phyloP scores from a whole-genome alignment of 2,797 vertebrate species.

The Catostomus latipinnis region DNA sequence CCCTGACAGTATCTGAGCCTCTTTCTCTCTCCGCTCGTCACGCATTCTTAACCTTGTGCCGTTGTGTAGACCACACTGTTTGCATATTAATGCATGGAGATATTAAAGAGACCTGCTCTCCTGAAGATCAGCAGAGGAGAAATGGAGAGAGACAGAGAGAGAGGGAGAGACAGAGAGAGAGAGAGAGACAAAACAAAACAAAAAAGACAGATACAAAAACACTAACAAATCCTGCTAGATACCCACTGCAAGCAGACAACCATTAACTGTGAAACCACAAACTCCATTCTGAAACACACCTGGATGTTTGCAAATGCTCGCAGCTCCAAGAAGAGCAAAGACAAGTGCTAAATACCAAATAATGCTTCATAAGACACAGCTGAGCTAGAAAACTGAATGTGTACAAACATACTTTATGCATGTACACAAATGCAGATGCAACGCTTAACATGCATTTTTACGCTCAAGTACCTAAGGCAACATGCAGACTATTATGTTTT shows the following conservation, averaged over 20 bases:
- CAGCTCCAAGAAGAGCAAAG: not conserved
- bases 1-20: conserved; percentile 35
- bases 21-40: conserved; percentile 42
- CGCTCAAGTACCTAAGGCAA: too few relatives aligned
- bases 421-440: too few relatives aligned
- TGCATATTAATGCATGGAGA: conserved; percentile 58
- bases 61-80: conserved; percentile 39
- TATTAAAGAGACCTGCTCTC: conserved; percentile 48
- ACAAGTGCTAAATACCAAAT: not conserved
- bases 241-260: not conserved
- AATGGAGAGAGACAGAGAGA: too few relatives aligned
- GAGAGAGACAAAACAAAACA: not conserved
- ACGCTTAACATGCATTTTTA: too few relatives aligned
- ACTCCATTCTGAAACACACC: conserved; percentile 35
- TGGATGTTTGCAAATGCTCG: conserved; percentile 19
- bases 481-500: too few relatives aligned
- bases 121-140: conserved; percentile 2
- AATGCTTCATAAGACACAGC: too few relatives aligned
- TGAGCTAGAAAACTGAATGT: too few relatives aligned
- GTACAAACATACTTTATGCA: too few relatives aligned
- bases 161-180: not conserved
- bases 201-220: conserved; percentile 6
- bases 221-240: conserved; percentile 13
- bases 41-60: conserved; percentile 59
- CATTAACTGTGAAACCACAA: conserved; percentile 33